Percentiles rank a stretch among this genome's conserved stretches.
Evolutionary conservation across 2,113 vertebrate genomes (phyloP).

Genomic region (Halichoerus grypus): DNA sequence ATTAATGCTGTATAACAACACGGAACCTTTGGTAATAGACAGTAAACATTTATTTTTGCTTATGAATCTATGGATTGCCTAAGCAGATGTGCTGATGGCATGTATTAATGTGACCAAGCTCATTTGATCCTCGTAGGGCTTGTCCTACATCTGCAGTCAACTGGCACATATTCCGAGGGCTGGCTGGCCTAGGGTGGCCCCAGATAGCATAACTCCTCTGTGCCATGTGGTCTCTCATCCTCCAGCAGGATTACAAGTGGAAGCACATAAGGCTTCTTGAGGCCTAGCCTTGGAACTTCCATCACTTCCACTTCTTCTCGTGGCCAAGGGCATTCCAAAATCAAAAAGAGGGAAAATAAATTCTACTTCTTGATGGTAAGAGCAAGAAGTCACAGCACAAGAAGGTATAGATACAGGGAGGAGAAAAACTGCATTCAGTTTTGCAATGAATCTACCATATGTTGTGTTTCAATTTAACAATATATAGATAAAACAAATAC

Average conservation of each 20-base stretch:
- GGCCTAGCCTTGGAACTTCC: neutral
- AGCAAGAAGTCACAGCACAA: slow-evolving; percentile 25
- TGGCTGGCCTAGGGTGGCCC: neutral
- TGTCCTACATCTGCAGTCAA: neutral
- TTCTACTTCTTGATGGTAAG: neutral
- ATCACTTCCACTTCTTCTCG: neutral
- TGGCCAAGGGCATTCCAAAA: slow-evolving; percentile 7
- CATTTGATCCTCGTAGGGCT: neutral
- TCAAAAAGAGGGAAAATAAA: slow-evolving; percentile 21
- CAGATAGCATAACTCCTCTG: neutral
- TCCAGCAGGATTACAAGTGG: neutral
- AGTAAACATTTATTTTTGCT: slow-evolving; percentile 34
- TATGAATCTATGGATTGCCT: neutral
- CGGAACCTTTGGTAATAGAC: neutral
- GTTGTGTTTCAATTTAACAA: slow-evolving; percentile 17
- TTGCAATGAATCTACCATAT: slow-evolving; percentile 19
- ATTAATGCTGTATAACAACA: slow-evolving; percentile 29
- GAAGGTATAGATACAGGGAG: neutral
- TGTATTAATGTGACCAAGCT: neutral
- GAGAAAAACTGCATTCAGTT: neutral
- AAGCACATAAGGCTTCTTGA: neutral
- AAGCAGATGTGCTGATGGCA: neutral
- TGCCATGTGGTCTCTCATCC: neutral
- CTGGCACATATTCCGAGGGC: neutral
- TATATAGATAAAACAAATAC: slow-evolving; percentile 1